Evolutionary conservation across 2,797 vertebrate genomes (phyloP).

Genomic region (Sebastes cheni): DNA sequence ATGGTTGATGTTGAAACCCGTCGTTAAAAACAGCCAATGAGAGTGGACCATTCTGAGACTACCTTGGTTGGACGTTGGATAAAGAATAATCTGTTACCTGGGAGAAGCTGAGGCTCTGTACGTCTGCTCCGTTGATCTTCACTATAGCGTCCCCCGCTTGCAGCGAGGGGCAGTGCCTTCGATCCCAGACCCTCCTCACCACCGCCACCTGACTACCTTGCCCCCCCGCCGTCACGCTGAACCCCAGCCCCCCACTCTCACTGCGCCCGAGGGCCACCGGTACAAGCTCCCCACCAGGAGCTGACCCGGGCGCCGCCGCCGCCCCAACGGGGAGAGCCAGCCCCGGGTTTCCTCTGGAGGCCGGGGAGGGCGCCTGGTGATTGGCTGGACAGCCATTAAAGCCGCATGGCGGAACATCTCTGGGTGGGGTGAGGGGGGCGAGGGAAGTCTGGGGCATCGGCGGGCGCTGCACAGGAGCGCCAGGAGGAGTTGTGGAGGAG

Average conservation of each 20-base stretch:
- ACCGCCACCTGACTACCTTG: conserved; percentile 75
- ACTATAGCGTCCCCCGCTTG: conserved; percentile 83
- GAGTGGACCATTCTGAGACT: neutral
- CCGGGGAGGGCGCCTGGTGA: conserved; percentile 42
- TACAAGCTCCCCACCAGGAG: conserved; percentile 71
- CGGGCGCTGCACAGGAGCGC: conserved; percentile 49
- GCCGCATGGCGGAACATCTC: conserved; percentile 71
- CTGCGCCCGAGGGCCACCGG: conserved; percentile 79
- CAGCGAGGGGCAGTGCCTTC: conserved; percentile 80
- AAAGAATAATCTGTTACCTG: conserved; percentile 62
- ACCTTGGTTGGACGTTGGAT: neutral
- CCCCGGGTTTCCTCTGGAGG: conserved; percentile 44
- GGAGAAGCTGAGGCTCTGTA: conserved; percentile 82
- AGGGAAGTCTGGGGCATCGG: conserved; percentile 71
- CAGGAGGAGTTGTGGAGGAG: conserved; percentile 53
- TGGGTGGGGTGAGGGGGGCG: conserved; percentile 39
- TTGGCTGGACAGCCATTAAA: conserved; percentile 78
- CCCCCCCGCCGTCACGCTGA: conserved; percentile 82
- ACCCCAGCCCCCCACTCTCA: conserved; percentile 79
- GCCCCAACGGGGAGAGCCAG: conserved; percentile 22
- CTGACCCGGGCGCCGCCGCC: conserved; percentile 13
- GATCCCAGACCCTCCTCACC: conserved; percentile 85
- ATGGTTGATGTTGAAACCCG: neutral
- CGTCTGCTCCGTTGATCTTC: conserved; percentile 87
- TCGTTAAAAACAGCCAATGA: neutral